Evolutionary conservation across 2,113 vertebrate species (phyloP), one percentile per base, ranked within the genome.

Genomic region (Silurus asotus): DNA sequence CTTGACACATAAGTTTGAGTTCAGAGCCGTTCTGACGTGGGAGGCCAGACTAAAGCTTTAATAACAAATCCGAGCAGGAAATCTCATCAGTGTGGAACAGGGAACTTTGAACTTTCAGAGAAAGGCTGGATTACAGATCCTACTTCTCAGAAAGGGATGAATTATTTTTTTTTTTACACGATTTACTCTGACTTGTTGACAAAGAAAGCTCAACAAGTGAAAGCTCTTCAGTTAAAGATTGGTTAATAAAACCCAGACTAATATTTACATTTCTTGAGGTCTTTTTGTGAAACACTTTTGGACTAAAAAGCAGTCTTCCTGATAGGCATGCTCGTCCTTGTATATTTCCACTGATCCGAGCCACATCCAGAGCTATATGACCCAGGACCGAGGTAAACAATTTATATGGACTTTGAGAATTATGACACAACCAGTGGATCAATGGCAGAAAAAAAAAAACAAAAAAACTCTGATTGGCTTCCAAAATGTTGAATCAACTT

Each of bases 31-130:
- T 81, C 45, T 74, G 53, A 70, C 17, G 23, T 37, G 45, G 61
- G 53, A 56, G 51, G 67, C 48, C 75, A 25, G 81, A 64, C 76
- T 84, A 23, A 53, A 88, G 77, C 61, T 51, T 61, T 72, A 82
- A 83, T 55, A 28, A 19, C 67, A 67, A 79, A 85, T 13, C 82
- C 86, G 8, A 74, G 79, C 67, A 83, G 49, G 80, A 87, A 87
- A 89, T 80, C 83, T 87, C 59, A 86, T 86, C 74, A 83, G 72
- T 59, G 58, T 55, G 64, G 51, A 85, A 75, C 45, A 14, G 56
- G 48, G 45, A 89, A 74, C 83, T 85, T 70, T 86, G 67, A 89
- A 85, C 86, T 84, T 80, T 51, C 70, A 28, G 77, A 67, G 81
- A 48, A 9, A 84, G 88, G 45, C 64, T 85, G 72, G 83, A 87